These are phyloP conservation scores for Aphaenogaster floridana DNA, from an alignment of 1,140 invertebrate genomes.

Conservation along the genomic window DNA sequence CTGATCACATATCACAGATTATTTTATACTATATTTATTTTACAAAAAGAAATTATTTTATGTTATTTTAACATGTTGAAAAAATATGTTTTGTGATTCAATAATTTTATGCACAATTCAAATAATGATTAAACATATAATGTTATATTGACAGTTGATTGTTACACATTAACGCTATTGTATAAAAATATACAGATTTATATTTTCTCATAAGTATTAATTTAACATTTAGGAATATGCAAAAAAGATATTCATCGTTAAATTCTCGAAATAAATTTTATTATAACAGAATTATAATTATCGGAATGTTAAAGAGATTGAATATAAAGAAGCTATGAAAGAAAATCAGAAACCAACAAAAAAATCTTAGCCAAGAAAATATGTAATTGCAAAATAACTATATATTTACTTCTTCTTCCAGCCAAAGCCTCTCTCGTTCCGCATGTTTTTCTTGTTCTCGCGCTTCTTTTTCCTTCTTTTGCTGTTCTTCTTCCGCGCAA, in stretches of 20 bases:
- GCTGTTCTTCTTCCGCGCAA: slow-evolving; percentile 82
- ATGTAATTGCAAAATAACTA: not conserved
- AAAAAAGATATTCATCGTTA: not conserved
- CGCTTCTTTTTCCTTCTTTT: slow-evolving; percentile 85
- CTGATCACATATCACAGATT: too few species aligned
- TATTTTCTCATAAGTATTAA: not conserved
- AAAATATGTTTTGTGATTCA: not conserved
- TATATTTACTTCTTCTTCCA: slow-evolving; percentile 82
- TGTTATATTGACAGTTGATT: not conserved
- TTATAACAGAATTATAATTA: slow-evolving; percentile 16
- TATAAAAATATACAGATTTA: not conserved
- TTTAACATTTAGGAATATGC: not conserved
- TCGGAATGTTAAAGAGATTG: not conserved
- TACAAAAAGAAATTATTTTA: not conserved
- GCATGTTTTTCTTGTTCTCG: slow-evolving; percentile 85
- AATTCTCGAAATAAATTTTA: not conserved
- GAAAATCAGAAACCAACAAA: not conserved
- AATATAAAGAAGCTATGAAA: not conserved
- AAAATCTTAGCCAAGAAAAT: not conserved
- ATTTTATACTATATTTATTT: not conserved
- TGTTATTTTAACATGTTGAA: not conserved
- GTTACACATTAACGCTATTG: not conserved
- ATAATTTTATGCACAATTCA: not conserved
- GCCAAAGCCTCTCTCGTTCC: slow-evolving; percentile 81
- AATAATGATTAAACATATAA: not conserved